phyloP scores from a whole-genome alignment of 2,797 vertebrate genomes.

The Falco berigora region DNA sequence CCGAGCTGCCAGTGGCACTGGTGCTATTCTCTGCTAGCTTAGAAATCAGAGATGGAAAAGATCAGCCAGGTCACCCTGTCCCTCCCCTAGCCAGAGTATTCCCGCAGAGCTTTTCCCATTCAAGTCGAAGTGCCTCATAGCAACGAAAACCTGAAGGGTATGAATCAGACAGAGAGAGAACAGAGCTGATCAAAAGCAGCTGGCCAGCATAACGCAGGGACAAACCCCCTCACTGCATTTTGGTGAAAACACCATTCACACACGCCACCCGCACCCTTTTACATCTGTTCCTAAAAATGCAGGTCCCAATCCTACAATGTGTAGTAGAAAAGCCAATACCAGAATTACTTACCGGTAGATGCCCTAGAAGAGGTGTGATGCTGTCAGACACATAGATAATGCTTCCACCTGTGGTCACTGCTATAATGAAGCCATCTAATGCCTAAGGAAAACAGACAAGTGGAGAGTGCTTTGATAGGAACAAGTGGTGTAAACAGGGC shows the following conservation, averaged over 20 bases:
- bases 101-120: not conserved
- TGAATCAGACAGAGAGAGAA: not conserved
- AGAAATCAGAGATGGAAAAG: conserved; percentile 25
- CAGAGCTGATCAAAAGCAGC: not conserved
- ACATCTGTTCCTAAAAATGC: not conserved
- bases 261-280: not conserved
- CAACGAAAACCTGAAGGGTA: conserved; percentile 21
- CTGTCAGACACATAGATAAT: conserved; percentile 83
- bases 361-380: conserved; percentile 79
- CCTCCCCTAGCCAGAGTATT: not conserved
- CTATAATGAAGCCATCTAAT: conserved; percentile 80
- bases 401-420: conserved; percentile 77
- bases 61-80: conserved; percentile 1
- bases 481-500: not conserved
- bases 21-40: not conserved
- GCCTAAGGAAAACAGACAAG: conserved; percentile 65
- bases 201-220: not conserved
- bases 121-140: conserved; percentile 10
- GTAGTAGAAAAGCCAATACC: not conserved
- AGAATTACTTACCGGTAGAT: conserved; percentile 76
- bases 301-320: not conserved
- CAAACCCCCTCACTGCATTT: not conserved
- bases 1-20: not conserved
- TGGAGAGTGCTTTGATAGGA: not conserved
- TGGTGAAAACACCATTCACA: not conserved